Evolutionary conservation across 2,797 vertebrate species (phyloP), one percentile per base, ranked within the genome.

Genomic region (Poeciliopsis turneri): DNA sequence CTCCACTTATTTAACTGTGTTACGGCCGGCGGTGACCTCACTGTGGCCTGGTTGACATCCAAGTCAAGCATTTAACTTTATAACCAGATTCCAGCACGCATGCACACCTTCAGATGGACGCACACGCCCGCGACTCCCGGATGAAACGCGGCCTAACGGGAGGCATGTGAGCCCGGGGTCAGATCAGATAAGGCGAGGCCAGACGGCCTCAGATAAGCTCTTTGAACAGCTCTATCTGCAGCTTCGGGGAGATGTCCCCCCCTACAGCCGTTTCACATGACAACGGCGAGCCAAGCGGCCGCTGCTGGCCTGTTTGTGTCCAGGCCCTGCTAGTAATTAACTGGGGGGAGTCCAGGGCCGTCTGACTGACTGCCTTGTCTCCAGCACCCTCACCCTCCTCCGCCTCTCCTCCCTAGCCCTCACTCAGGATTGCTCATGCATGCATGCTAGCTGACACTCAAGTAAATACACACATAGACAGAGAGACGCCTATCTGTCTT

Each of bases 151-250:
- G 75, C 86, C 84, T 85, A 92, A 93, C 88, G 92, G 90, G 87
- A 92, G 92, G 90, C 89, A 81, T 90, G 88, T 90, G 89, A 90
- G 87, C 83, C 51, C 89, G 86, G 93, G 94, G 92, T 95, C 93
- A 93, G 90, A 94, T 94, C 94, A 94, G 94, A 96, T 95, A 95
- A 94, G 88, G 80, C 41, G 6, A 82, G 88, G 90, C 88, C 88
- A 95, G 93, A 90, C 89, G 78, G 93, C 83, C 90, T 83, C 79
- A 92, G 92, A 95, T 94, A 93, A 94, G 91, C 90, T 89, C 93
- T 95, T 94, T 95, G 94, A 95, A 94, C 88, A 79, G 81, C 91
- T 94, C 91, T 94, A 94, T 95, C 92, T 93, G 93, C 87, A 88
- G 88, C 81, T 91, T 93, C 89, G 89, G 85, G 85, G 87, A 91